phyloP scores from a whole-genome alignment of 2,888 invertebrate genomes.

The Drosophila macrothrix region DNA sequence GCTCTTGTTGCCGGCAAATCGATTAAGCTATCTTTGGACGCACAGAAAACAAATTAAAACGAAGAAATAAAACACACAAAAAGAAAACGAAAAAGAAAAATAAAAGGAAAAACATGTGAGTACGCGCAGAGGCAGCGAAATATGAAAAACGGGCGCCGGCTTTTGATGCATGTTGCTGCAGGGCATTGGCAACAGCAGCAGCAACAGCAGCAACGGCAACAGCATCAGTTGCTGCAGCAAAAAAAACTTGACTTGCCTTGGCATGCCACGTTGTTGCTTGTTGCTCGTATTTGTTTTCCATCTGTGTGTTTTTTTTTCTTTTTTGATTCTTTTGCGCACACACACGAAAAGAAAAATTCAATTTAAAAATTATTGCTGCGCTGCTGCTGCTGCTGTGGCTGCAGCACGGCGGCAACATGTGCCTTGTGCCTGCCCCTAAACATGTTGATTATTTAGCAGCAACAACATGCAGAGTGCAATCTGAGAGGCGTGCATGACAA shows the following conservation, averaged over 20 bases:
- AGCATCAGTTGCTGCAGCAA: constrained; percentile 37
- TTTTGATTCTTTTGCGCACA: constrained; percentile 22
- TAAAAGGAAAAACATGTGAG: constrained; percentile 61
- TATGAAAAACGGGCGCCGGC: constrained; percentile 78
- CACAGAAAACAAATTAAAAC: constrained; percentile 70
- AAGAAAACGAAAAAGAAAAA: constrained; percentile 29
- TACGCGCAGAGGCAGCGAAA: constrained; percentile 43
- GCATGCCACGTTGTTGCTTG: constrained; percentile 29
- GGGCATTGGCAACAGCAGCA: constrained; percentile 47
- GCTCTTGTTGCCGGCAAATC: constrained; percentile 69
- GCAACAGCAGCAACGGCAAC: constrained; percentile 27
- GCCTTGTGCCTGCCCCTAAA: constrained; percentile 58
- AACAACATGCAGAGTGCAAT: constrained; percentile 47
- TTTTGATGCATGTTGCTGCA: constrained; percentile 77
- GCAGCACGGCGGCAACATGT: constrained; percentile 70
- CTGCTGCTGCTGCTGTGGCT: background rate
- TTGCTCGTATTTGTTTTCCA: constrained; percentile 63
- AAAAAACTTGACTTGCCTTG: constrained; percentile 53
- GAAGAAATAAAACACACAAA: constrained; percentile 27
- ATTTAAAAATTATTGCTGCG: constrained; percentile 82
- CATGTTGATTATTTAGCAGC: constrained; percentile 79
- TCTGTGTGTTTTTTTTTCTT: constrained; percentile 10
- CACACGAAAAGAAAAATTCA: constrained; percentile 70
- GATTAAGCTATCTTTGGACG: constrained; percentile 80
- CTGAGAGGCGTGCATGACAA: constrained; percentile 50